phyloP scores from a whole-genome alignment of 2,888 invertebrate species.

The Athrips mouffetella region DNA sequence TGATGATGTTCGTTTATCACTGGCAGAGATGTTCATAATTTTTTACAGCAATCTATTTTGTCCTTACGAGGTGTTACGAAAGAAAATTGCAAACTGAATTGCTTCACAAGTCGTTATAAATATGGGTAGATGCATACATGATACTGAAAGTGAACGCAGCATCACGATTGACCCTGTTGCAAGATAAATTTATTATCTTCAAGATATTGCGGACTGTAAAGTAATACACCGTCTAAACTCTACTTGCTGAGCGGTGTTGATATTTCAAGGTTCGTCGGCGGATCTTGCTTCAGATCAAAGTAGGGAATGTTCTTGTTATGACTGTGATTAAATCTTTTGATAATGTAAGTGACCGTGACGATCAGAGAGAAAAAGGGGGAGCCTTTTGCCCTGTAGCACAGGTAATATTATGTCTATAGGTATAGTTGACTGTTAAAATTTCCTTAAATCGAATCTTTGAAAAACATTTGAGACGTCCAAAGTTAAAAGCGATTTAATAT shows the following conservation, averaged over 20 bases:
- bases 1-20: not conserved
- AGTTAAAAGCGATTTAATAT: too few species aligned
- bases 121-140: constrained; percentile 27
- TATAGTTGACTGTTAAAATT: too few species aligned
- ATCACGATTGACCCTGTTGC: constrained; percentile 48
- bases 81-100: constrained; percentile 31
- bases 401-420: too few species aligned
- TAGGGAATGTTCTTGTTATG: not conserved
- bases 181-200: constrained; percentile 38
- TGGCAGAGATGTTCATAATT: not conserved
- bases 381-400: too few species aligned
- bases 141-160: constrained; percentile 45
- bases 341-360: too few species aligned
- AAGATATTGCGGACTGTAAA: constrained; percentile 26
- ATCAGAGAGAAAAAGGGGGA: too few species aligned
- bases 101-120: constrained; percentile 15
- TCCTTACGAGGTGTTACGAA: constrained; percentile 30
- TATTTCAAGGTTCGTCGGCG: constrained; percentile 13
- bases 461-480: too few species aligned
- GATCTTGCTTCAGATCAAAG: constrained; percentile 13
- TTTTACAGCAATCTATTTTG: constrained; percentile 16
- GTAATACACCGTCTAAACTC: not conserved
- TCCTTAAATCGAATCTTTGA: too few species aligned
- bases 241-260: constrained; percentile 24
- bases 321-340: too few species aligned